Percentiles rank a stretch among this genome's conserved stretches.
phyloP scores from a whole-genome alignment of 2,113 vertebrate genomes.

The Notarius quadriscutis region DNA sequence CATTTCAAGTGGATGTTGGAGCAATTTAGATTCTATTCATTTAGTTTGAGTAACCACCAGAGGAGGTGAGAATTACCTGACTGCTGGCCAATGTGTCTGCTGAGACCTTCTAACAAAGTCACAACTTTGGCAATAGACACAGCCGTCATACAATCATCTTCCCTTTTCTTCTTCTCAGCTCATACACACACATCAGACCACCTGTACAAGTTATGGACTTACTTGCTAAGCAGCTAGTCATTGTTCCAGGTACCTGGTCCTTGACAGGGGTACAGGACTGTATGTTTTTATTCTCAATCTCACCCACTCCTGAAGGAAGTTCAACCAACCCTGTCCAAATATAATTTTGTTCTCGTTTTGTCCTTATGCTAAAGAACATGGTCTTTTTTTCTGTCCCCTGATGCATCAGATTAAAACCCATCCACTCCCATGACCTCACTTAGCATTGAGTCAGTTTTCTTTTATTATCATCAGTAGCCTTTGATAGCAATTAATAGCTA shows the following conservation, averaged over 20 bases:
- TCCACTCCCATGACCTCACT: neutral
- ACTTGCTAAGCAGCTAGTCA: neutral
- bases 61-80: neutral
- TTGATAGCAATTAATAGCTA: neutral
- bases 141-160: neutral
- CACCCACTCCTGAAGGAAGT: neutral
- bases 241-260: neutral
- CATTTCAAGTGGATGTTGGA: neutral
- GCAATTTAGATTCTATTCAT: neutral
- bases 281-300: neutral
- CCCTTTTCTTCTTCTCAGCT: neutral
- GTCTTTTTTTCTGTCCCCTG: neutral
- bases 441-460: neutral
- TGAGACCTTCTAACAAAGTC: neutral
- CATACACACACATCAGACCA: neutral
- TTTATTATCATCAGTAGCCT: neutral
- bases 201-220: neutral
- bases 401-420: neutral
- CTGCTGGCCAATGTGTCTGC: neutral
- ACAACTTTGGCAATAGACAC: neutral
- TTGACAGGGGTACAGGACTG: neutral
- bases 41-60: neutral
- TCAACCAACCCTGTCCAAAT: neutral
- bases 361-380: neutral
- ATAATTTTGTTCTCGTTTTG: neutral